phyloP scores from a whole-genome alignment of 2,888 invertebrate genomes.

The Silvanus unidentatus region DNA sequence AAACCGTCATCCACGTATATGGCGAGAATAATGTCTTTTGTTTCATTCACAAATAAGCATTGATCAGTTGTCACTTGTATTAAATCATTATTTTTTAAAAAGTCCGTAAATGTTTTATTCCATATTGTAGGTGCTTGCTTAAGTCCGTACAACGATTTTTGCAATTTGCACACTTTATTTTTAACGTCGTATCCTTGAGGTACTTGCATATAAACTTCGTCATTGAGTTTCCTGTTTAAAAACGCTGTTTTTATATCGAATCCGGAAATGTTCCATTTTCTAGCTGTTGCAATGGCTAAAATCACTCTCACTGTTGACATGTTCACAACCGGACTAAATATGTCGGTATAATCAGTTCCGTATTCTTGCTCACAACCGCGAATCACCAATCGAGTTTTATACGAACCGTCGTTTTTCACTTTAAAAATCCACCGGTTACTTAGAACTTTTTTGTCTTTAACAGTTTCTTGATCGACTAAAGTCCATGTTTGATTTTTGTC shows the following conservation, averaged over 20 bases:
- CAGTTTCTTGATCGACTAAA: conserved; percentile 15
- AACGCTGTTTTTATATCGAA: conserved; percentile 7
- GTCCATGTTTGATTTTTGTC: conserved; percentile 22
- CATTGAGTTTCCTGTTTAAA: conserved; percentile 2
- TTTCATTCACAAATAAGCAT: neutral
- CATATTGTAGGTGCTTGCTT: conserved; percentile 13
- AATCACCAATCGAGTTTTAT: conserved; percentile 16
- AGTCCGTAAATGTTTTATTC: conserved; percentile 12
- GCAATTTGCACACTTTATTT: conserved; percentile 11
- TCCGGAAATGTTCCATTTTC: neutral
- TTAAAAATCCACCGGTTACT: conserved; percentile 14
- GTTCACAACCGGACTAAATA: conserved; percentile 14
- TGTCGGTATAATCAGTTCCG: conserved; percentile 13
- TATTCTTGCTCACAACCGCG: conserved; percentile 11
- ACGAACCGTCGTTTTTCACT: conserved; percentile 12
- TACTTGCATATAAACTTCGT: conserved; percentile 3
- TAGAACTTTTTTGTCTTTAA: conserved; percentile 12
- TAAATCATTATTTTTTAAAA: conserved; percentile 2
- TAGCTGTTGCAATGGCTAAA: neutral
- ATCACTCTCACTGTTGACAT: conserved; percentile 6
- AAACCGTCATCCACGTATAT: conserved; percentile 7
- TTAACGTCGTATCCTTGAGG: neutral
- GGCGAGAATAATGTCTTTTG: neutral
- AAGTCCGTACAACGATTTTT: conserved; percentile 14
- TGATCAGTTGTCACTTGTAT: conserved; percentile 4